These are phyloP conservation scores for Nymphicus hollandicus DNA, from an alignment of 2,113 vertebrate species.

Conservation along the genomic window DNA sequence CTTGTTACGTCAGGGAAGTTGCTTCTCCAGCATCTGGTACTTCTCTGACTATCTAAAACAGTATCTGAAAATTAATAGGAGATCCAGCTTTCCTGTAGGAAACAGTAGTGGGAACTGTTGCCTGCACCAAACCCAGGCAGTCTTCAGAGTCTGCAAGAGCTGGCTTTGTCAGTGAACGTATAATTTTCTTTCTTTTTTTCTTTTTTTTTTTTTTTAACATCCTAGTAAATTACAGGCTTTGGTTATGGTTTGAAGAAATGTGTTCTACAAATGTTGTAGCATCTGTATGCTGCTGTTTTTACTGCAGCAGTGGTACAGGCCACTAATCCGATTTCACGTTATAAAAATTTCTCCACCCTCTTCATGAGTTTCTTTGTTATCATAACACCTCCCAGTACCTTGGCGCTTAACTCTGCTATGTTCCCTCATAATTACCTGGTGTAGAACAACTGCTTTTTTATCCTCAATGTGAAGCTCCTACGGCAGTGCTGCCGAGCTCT, in stretches of 20 bases:
- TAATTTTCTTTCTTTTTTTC: not conserved
- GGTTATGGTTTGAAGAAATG: conserved; percentile 39
- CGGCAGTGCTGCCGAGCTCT: not conserved
- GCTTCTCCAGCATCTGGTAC: conserved; percentile 25
- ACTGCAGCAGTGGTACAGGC: not conserved
- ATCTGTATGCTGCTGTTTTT: conserved; percentile 52
- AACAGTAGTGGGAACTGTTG: not conserved
- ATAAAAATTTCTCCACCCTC: conserved; percentile 1
- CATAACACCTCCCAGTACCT: not conserved
- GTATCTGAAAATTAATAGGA: conserved; percentile 50
- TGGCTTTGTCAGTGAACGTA: not conserved
- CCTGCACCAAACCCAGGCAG: not conserved
- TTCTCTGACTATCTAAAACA: not conserved
- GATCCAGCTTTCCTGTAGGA: not conserved
- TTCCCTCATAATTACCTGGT: not conserved
- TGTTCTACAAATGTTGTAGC: conserved; percentile 51
- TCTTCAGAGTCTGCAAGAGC: not conserved
- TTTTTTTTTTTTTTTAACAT: not conserved
- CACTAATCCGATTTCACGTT: conserved; percentile 31
- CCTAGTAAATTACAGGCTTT: conserved; percentile 49
- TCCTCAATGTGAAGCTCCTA: not conserved
- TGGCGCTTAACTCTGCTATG: not conserved
- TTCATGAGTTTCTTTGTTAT: conserved; percentile 29
- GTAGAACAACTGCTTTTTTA: not conserved
- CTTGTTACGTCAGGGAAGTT: conserved; percentile 38